These are phyloP conservation scores for Steinernema feltiae DNA, from an alignment of 1,140 invertebrate species.

Conservation along the genomic window DNA sequence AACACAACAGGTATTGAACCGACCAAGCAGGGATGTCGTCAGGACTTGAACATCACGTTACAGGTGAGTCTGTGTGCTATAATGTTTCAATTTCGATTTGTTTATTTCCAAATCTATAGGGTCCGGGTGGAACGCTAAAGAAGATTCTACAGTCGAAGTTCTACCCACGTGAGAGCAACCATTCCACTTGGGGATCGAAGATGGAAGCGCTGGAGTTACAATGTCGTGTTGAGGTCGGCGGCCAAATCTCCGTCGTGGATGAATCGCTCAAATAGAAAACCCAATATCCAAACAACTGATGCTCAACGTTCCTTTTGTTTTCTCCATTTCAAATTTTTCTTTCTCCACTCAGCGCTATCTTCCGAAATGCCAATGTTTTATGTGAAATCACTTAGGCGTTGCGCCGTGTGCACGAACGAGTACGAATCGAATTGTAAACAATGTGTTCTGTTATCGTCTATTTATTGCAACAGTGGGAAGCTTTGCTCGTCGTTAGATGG, in stretches of 20 bases:
- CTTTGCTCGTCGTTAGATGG: no score
- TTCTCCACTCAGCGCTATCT: not conserved
- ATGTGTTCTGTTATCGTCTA: not conserved
- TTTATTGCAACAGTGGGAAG: not conserved
- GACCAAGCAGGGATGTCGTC: not conserved
- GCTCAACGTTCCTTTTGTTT: not conserved
- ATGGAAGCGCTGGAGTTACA: not conserved
- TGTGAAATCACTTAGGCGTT: not conserved
- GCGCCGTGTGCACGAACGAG: not conserved
- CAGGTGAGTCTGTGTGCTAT: not conserved
- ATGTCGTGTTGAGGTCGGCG: not conserved
- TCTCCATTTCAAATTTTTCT: not conserved
- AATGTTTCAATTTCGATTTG: no score
- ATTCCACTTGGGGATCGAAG: conserved; percentile 3
- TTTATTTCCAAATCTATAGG: no score
- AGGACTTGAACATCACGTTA: not conserved
- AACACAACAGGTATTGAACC: not conserved
- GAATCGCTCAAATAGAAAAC: not conserved
- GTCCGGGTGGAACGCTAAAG: not conserved
- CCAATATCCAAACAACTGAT: no score
- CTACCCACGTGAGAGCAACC: not conserved
- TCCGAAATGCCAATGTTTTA: not conserved
- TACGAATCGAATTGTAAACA: not conserved
- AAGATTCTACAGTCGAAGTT: conserved; percentile 10
- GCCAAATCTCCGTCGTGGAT: not conserved